Conservation (phyloP, 2,113 vertebrate genomes). For the Odontophorus gujanensis region DNA sequence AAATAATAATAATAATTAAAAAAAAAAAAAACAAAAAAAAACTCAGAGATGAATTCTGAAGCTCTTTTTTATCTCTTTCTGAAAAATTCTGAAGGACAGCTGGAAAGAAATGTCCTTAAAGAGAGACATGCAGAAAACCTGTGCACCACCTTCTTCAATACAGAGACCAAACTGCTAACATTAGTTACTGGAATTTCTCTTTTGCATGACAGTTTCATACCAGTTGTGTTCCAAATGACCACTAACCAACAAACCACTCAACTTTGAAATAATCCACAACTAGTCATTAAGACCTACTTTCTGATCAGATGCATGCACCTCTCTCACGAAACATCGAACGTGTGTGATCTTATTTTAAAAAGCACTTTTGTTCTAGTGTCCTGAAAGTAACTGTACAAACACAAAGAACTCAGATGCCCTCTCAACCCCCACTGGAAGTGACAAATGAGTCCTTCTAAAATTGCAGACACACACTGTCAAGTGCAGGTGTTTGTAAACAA, state of each 20-base stretch:
- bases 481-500: slow-evolving; percentile 80
- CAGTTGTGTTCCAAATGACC: slow-evolving; percentile 54
- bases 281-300: neutral
- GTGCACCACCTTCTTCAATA: slow-evolving; percentile 52
- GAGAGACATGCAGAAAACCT: slow-evolving; percentile 69
- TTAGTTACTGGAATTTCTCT: slow-evolving; percentile 63
- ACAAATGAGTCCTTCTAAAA: slow-evolving; percentile 66
- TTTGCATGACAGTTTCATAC: slow-evolving; percentile 56
- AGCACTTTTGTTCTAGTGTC: neutral
- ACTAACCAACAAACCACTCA: slow-evolving; percentile 36
- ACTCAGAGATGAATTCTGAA: neutral
- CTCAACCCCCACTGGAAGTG: slow-evolving; percentile 38
- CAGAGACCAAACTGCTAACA: slow-evolving; percentile 67
- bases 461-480: slow-evolving; percentile 42
- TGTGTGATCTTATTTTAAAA: neutral
- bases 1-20: no score
- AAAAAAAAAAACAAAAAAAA: neutral
- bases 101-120: slow-evolving; percentile 12
- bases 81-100: neutral
- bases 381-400: slow-evolving; percentile 5
- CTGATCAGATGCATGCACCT: neutral
- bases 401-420: slow-evolving; percentile 45
- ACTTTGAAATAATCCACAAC: neutral
- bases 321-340: neutral
- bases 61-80: neutral